Evolutionary conservation across 92 coral and sea anemone species (phyloP).

Genomic region (Parazoanthus atlanticus): DNA sequence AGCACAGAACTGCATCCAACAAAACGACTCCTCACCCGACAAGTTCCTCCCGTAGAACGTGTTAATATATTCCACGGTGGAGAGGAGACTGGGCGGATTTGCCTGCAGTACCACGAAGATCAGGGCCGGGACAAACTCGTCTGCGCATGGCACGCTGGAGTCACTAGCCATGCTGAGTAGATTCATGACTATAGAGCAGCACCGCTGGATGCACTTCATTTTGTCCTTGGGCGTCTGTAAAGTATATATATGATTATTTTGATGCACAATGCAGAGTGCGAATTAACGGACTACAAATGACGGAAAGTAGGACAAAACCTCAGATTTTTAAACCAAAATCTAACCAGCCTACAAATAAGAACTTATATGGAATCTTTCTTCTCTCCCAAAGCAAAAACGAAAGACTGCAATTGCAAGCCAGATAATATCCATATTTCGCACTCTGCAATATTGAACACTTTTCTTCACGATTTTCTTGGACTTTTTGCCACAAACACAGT

Average conservation of each 20-base stretch:
- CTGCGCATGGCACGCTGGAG: constrained; percentile 94
- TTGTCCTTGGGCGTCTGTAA: constrained; percentile 97
- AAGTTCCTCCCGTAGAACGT: constrained; percentile 83
- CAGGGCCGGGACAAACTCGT: constrained; percentile 92
- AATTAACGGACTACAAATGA: too few species aligned
- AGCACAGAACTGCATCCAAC: constrained; percentile 99
- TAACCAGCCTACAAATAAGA: too few species aligned
- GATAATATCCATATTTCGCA: too few species aligned
- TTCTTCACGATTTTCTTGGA: background rate
- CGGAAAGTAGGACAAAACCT: too few species aligned
- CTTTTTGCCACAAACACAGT: background rate
- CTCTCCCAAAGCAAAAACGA: too few species aligned
- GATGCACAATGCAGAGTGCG: background rate
- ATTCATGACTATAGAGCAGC: constrained; percentile 96
- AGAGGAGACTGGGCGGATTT: constrained; percentile 93
- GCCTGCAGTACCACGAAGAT: constrained; percentile 95
- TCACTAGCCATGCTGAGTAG: constrained; percentile 90
- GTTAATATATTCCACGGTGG: constrained; percentile 90
- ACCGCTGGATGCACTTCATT: constrained; percentile 95
- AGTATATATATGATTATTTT: background rate
- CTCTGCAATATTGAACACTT: too few species aligned
- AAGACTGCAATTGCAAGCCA: too few species aligned
- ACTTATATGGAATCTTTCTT: too few species aligned
- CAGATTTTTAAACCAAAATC: too few species aligned
- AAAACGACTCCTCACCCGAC: constrained; percentile 93